Conservation (phyloP, 2,113 vertebrate species). For the Mormyrus iriodes region DNA sequence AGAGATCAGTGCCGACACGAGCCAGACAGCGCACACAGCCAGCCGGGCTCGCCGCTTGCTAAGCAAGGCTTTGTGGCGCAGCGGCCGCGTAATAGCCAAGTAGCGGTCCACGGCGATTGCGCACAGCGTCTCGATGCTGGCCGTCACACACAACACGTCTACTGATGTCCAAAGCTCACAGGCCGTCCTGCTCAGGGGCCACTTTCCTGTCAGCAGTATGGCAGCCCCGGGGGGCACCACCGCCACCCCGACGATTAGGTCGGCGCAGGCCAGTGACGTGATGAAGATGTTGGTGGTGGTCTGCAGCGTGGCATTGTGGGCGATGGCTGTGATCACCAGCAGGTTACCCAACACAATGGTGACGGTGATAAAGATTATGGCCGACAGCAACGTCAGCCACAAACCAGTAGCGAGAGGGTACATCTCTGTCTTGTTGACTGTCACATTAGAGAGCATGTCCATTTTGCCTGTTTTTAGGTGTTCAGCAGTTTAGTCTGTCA, state of each 20-base stretch:
- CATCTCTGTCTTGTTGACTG: neutral
- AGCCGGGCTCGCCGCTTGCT: constrained; percentile 61
- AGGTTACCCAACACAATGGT: constrained; percentile 66
- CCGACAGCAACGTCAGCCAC: constrained; percentile 42
- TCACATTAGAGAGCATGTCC: neutral
- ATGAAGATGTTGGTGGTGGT: constrained; percentile 74
- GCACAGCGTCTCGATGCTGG: constrained; percentile 77
- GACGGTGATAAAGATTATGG: constrained; percentile 52
- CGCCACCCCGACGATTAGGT: constrained; percentile 70
- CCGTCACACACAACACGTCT: constrained; percentile 75
- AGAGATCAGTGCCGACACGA: constrained; percentile 64
- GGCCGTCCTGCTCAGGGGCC: constrained; percentile 52
- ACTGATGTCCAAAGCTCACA: constrained; percentile 76
- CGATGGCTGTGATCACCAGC: constrained; percentile 68
- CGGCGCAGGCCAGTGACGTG: constrained; percentile 71
- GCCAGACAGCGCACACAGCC: constrained; percentile 67
- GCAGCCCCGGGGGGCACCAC: constrained; percentile 67
- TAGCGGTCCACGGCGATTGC: constrained; percentile 73
- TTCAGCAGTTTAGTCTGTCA: neutral
- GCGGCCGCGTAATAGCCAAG: constrained; percentile 63
- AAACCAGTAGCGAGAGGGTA: constrained; percentile 32
- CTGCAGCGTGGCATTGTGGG: constrained; percentile 63
- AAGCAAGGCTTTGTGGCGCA: constrained; percentile 61
- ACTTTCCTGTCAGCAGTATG: constrained; percentile 59
- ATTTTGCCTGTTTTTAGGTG: neutral